phyloP scores from a whole-genome alignment of 1,140 invertebrate genomes.

The Heliothis virescens region DNA sequence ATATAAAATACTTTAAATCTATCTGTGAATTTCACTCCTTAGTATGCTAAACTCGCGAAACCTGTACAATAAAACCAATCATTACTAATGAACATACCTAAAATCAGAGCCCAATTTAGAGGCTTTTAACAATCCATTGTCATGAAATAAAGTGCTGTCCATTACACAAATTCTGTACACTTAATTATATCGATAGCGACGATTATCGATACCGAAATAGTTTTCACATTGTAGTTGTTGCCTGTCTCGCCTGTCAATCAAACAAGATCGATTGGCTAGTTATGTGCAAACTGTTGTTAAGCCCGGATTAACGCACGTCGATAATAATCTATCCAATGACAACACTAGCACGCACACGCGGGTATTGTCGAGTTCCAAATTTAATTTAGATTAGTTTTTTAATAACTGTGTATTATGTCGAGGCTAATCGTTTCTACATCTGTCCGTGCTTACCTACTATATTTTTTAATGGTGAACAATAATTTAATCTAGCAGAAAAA shows the following conservation, averaged over 20 bases:
- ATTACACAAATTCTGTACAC: slow-evolving; percentile 2
- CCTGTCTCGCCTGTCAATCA: slow-evolving; percentile 57
- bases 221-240: slow-evolving; percentile 33
- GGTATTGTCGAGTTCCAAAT: slow-evolving; percentile 15
- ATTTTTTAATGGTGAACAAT: no score
- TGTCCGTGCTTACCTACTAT: background rate
- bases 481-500: background rate
- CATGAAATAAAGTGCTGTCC: slow-evolving; percentile 32
- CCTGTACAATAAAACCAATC: slow-evolving; percentile 6
- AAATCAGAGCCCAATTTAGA: slow-evolving; percentile 20
- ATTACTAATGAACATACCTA: slow-evolving; percentile 29
- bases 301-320: slow-evolving; percentile 59
- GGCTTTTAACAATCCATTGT: slow-evolving; percentile 35
- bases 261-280: slow-evolving; percentile 59
- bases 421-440: slow-evolving; percentile 7
- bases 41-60: background rate
- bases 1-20: background rate
- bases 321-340: slow-evolving; percentile 73
- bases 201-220: slow-evolving; percentile 39
- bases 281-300: slow-evolving; percentile 66
- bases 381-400: slow-evolving; percentile 31
- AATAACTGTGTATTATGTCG: slow-evolving; percentile 4
- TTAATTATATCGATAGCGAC: slow-evolving; percentile 24
- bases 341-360: slow-evolving; percentile 65
- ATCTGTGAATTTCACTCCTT: no score